Conservation (phyloP, 2,113 vertebrate genomes). For the Choloepus hoffmanni region DNA sequence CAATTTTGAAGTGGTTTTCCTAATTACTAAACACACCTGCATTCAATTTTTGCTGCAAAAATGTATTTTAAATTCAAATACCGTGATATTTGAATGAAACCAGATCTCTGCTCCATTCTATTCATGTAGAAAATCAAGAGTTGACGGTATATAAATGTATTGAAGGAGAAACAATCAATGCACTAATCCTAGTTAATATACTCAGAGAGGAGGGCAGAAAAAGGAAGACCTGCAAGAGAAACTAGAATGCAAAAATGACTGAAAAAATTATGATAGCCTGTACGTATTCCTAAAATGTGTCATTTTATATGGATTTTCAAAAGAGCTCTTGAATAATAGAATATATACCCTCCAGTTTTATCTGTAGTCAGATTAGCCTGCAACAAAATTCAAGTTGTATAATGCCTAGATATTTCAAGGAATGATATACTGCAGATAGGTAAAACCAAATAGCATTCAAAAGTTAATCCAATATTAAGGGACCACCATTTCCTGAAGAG, state of each 20-base stretch:
- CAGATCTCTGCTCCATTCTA: neutral
- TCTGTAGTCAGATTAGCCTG: slow-evolving; percentile 33
- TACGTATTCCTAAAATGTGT: slow-evolving; percentile 78
- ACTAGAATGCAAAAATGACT: neutral
- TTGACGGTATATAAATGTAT: neutral
- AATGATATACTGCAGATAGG: slow-evolving; percentile 80
- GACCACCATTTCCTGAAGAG: slow-evolving; percentile 79
- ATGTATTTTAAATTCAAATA: neutral
- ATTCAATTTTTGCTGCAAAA: neutral
- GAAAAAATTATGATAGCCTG: slow-evolving; percentile 18
- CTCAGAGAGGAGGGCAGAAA: neutral
- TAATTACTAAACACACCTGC: neutral
- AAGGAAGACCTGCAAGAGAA: neutral
- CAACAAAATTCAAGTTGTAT: slow-evolving; percentile 54
- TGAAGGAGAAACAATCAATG: neutral
- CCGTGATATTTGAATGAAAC: neutral
- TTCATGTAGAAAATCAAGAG: neutral
- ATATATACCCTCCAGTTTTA: slow-evolving; percentile 46
- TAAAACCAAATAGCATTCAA: slow-evolving; percentile 80
- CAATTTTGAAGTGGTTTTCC: slow-evolving; percentile 16
- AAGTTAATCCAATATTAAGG: slow-evolving; percentile 81
- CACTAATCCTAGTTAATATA: neutral
- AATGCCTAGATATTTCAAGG: slow-evolving; percentile 83
- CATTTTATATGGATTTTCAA: slow-evolving; percentile 82
- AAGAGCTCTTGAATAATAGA: slow-evolving; percentile 41